Base-by-base conservation (phyloP, 2,797 vertebrate genomes). In the Sternarchorhynchus goeldii region DNA sequence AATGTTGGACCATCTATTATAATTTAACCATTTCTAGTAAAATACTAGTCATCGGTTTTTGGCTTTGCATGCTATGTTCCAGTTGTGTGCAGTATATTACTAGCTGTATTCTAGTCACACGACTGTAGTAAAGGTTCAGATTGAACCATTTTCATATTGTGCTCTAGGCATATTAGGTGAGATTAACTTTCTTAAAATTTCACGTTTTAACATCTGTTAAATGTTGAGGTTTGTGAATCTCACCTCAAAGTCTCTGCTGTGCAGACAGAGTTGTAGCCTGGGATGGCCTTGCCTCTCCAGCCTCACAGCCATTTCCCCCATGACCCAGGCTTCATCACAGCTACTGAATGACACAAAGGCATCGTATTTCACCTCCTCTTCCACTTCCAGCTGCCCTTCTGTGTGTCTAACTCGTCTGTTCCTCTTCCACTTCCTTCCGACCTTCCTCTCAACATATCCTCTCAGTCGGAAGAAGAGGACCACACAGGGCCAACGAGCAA, bases 161-260 rank as follows among this genome's bases (percentile, higher is more conserved):
- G 39, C 39, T n/a, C n/a, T n/a, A n/a, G n/a, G n/a, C n/a, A 41
- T 6, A 41, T 41, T 41, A 41, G 39, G 39, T 8, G n/a, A n/a
- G n/a, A n/a, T n/a, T 41, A 41, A 41, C 6, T 41, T 6, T 41
- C 39, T 41, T 41, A 41, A 41, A 2, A 41, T 41, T 5, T 58
- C 0, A 59, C 7, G 45, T 29, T 5, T 3, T 67, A 0, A 45
- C 41, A 18, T 68, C n/a, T n/a, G n/a, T n/a, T n/a, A n/a, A n/a
- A n/a, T n/a, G n/a, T n/a, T n/a, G 0, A 68, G 68, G 45, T 57
- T 7, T 32, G n/a, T 32, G 36, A 53, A 60, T 7, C 81, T 71
- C 62, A 86, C 83, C 83, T 86, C 83, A 60, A 88, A 86, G 75
- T 84, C 83, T 67, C 87, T 73, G 80, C 70, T 63, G 75, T 88